These are phyloP conservation scores for Micronycteris hirsuta DNA, from an alignment of 2,113 vertebrate genomes.

Conservation along the genomic window DNA sequence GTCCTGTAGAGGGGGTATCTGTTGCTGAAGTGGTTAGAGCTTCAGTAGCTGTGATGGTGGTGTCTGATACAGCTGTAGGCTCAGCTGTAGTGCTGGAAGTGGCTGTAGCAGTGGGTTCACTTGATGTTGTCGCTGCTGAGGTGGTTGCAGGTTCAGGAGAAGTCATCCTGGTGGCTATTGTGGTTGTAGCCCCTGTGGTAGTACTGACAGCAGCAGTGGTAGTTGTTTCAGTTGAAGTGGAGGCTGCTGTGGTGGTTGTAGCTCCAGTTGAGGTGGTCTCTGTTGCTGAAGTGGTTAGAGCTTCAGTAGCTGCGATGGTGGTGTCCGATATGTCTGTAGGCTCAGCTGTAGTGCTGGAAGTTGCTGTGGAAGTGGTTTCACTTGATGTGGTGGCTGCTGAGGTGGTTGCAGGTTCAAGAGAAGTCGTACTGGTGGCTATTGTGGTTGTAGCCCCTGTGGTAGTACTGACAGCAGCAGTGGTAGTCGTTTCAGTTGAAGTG, in stretches of 20 bases:
- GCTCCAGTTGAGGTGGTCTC: neutral
- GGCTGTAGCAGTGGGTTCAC: neutral
- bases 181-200: neutral
- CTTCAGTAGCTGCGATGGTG: fast-evolving
- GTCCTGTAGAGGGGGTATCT: too few species aligned
- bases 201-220: too few species aligned
- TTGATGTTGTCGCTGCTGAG: neutral
- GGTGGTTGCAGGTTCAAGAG: neutral
- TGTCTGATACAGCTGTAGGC: too few species aligned
- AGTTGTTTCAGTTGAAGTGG: neutral
- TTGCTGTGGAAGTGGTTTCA: fast-evolving
- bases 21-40: too few species aligned
- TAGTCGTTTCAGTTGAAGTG: neutral
- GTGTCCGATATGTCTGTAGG: fast-evolving
- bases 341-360: neutral
- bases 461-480: neutral
- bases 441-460: neutral
- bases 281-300: neutral
- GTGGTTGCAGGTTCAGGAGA: neutral
- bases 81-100: neutral
- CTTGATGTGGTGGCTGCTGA: too few species aligned
- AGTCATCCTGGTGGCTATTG: too few species aligned
- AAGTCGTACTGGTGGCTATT: neutral
- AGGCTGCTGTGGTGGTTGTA: too few species aligned
- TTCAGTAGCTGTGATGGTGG: too few species aligned